These are phyloP conservation scores for Bufo bufo DNA, from an alignment of 2,113 vertebrate genomes.

Conservation along the genomic window DNA sequence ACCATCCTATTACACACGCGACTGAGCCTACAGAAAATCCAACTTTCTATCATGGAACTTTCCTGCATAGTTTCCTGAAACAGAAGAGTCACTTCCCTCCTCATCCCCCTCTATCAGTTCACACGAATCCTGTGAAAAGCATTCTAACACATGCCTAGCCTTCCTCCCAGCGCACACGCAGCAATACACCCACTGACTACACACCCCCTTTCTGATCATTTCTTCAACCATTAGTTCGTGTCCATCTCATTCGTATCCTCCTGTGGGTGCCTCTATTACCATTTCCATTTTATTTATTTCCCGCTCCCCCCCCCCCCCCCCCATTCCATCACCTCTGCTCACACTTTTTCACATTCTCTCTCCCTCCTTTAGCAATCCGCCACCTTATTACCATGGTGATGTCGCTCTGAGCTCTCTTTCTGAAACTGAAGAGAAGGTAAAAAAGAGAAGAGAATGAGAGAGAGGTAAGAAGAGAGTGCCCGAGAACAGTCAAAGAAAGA, in stretches of 20 bases:
- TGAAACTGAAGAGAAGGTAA: conserved; percentile 58
- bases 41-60: conserved; percentile 22
- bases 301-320: conserved; percentile 33
- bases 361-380: conserved; percentile 46
- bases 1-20: neutral
- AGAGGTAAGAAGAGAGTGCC: conserved; percentile 48
- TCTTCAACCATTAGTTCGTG: conserved; percentile 1
- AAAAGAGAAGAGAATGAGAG: conserved; percentile 56
- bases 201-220: conserved; percentile 46
- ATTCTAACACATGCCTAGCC: conserved; percentile 42
- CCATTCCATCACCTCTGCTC: conserved; percentile 43
- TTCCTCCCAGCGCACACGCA: conserved; percentile 29
- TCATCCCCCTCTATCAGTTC: conserved; percentile 19
- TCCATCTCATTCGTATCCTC: conserved; percentile 29
- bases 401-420: conserved; percentile 56
- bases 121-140: conserved; percentile 34
- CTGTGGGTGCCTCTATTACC: conserved; percentile 33
- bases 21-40: neutral
- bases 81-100: conserved; percentile 18
- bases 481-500: neutral
- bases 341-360: conserved; percentile 45
- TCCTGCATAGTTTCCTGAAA: conserved; percentile 25
- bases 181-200: conserved; percentile 48
- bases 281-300: conserved; percentile 21
- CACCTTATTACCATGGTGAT: conserved; percentile 58